A percentile compares a stretch with the other conserved stretches of the same genome.
These are phyloP conservation scores for Chloropsis hardwickii DNA, from an alignment of 2,113 vertebrate species.

Conservation along the genomic window DNA sequence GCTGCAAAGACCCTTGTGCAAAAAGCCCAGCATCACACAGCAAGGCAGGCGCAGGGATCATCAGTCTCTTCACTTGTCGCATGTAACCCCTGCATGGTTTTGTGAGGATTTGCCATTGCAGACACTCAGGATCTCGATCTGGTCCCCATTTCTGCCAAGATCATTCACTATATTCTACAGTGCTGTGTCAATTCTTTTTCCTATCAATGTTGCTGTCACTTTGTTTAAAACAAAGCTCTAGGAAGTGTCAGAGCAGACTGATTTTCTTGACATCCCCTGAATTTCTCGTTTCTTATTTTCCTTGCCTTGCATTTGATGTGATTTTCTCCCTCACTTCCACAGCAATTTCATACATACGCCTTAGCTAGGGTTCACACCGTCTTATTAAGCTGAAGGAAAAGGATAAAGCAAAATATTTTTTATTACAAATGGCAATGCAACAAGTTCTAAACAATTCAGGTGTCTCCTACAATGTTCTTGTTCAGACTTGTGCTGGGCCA, in stretches of 20 bases:
- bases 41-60: not conserved
- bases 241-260: not conserved
- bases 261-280: not conserved
- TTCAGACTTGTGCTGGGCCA: not conserved
- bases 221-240: not conserved
- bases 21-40: not conserved
- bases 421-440: not conserved
- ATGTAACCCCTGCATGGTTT: not conserved
- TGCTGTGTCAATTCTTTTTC: not conserved
- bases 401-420: not conserved
- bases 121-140: not conserved
- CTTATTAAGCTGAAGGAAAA: not conserved
- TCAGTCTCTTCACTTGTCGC: not conserved
- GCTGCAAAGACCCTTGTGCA: not conserved
- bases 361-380: not conserved
- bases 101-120: not conserved
- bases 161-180: not conserved
- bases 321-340: not conserved
- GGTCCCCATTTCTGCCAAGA: not conserved
- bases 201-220: not conserved
- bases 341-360: not conserved
- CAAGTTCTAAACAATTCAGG: not conserved
- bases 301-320: not conserved
- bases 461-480: not conserved
- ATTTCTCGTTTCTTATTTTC: not conserved